phyloP scores from a whole-genome alignment of 2,113 vertebrate species.

The Australoheros scitulus region DNA sequence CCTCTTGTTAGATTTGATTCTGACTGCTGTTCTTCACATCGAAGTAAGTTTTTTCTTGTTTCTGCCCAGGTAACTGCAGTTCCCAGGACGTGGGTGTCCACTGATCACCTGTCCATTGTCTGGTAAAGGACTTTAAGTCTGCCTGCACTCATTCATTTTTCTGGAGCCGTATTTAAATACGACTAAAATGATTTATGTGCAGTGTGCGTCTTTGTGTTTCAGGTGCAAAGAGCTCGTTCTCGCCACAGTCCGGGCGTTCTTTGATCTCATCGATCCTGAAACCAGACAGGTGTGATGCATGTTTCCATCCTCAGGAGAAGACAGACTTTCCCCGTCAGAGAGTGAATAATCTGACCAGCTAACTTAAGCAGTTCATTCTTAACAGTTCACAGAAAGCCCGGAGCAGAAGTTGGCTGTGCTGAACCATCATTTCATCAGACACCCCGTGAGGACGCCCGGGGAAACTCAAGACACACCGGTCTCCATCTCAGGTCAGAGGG shows the following conservation, averaged over 20 bases:
- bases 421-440: constrained; percentile 91
- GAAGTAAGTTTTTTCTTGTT: not conserved
- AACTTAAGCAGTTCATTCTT: not conserved
- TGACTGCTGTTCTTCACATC: not conserved
- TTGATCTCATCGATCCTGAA: constrained; percentile 92
- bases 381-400: constrained; percentile 87
- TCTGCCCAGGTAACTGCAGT: constrained; percentile 88
- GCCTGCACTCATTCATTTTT: rapidly evolving
- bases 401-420: constrained; percentile 86
- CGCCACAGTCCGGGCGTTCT: constrained; percentile 90
- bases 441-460: constrained; percentile 85
- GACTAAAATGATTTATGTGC: not conserved
- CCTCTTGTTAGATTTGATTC: not conserved
- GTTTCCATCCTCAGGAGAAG: not conserved
- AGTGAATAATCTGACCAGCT: not conserved
- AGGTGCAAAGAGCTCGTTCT: constrained; percentile 98
- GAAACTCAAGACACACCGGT: constrained; percentile 75
- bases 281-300: constrained; percentile 87
- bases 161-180: not conserved
- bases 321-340: not conserved
- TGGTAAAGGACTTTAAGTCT: constrained; percentile 81
- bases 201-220: not conserved
- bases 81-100: constrained; percentile 94
- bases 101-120: constrained; percentile 96
- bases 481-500: constrained; percentile 82